These are phyloP conservation scores for Porites evermanni DNA, from an alignment of 92 coral and sea anemone genomes.

Conservation along the genomic window DNA sequence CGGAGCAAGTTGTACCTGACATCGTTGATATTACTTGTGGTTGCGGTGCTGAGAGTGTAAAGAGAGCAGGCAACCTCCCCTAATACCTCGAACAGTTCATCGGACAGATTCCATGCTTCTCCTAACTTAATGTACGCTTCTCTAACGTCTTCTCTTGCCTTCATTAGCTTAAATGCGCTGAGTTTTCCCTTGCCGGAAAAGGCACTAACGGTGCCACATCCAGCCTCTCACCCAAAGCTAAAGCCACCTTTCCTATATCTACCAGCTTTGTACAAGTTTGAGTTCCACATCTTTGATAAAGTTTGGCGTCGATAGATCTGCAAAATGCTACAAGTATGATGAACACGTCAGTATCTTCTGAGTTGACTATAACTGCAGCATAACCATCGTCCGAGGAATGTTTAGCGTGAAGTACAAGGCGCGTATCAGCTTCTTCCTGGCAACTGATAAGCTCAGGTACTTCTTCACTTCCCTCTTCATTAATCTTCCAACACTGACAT, in stretches of 20 bases:
- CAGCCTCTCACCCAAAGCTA: conserved; percentile 26
- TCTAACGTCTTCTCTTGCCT: conserved; percentile 14
- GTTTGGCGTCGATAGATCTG: conserved; percentile 17
- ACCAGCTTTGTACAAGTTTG: conserved; percentile 26
- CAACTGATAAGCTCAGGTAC: conserved; percentile 29
- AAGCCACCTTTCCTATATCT: conserved; percentile 29
- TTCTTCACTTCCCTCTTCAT: conserved; percentile 40
- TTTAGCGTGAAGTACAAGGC: conserved; percentile 55
- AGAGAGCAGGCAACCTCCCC: conserved; percentile 25
- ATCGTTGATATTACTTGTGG: conserved; percentile 32
- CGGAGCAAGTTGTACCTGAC: conserved; percentile 43
- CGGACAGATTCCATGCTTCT: conserved; percentile 12
- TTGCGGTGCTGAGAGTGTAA: conserved; percentile 3
- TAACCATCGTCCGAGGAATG: conserved; percentile 50
- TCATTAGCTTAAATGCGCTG: conserved; percentile 39
- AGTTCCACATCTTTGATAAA: conserved; percentile 41
- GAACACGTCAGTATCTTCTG: conserved; percentile 62
- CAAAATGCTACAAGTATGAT: conserved; percentile 40
- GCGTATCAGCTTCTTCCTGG: conserved; percentile 69
- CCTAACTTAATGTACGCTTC: conserved; percentile 35
- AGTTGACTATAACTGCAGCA: conserved; percentile 30
- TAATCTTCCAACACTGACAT: conserved; percentile 35
- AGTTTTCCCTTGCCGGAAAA: conserved; percentile 41
- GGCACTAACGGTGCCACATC: conserved; percentile 47
- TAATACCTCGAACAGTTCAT: not conserved